Evolutionary conservation across 2,113 vertebrate genomes (phyloP).

Genomic region (Ornithorhynchus anatinus): DNA sequence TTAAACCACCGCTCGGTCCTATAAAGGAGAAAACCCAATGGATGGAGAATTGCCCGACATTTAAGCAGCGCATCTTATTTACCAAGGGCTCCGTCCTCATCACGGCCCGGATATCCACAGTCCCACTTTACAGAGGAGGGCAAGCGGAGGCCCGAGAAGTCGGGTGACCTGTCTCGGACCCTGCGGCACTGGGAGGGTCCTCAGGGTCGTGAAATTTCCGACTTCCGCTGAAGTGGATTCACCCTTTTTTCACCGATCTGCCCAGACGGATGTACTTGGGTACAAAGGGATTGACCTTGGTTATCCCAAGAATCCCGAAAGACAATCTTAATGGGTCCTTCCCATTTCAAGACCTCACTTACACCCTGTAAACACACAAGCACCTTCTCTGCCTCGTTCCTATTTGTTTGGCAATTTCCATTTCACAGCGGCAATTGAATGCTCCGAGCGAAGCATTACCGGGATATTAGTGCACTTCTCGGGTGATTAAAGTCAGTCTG

Average conservation of each 20-base stretch:
- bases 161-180: not conserved
- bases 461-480: not conserved
- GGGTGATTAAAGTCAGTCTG: constrained; percentile 28
- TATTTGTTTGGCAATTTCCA: constrained; percentile 21
- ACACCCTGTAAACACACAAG: no score
- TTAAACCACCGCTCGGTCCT: constrained; percentile 36
- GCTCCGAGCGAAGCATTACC: constrained; percentile 5
- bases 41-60: no score
- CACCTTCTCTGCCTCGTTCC: not conserved
- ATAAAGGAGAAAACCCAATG: constrained; percentile 37
- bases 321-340: no score
- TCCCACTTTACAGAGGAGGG: not conserved
- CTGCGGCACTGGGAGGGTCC: not conserved
- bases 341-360: no score
- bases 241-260: no score
- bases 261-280: no score
- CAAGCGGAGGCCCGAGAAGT: not conserved
- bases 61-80: no score
- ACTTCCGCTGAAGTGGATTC: no score
- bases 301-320: no score
- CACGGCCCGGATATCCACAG: no score
- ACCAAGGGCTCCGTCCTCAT: no score
- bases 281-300: no score
- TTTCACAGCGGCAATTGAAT: constrained; percentile 6
- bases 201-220: not conserved